Base-by-base conservation (phyloP, 2,888 invertebrate species). In the Tortricodes alternella region DNA sequence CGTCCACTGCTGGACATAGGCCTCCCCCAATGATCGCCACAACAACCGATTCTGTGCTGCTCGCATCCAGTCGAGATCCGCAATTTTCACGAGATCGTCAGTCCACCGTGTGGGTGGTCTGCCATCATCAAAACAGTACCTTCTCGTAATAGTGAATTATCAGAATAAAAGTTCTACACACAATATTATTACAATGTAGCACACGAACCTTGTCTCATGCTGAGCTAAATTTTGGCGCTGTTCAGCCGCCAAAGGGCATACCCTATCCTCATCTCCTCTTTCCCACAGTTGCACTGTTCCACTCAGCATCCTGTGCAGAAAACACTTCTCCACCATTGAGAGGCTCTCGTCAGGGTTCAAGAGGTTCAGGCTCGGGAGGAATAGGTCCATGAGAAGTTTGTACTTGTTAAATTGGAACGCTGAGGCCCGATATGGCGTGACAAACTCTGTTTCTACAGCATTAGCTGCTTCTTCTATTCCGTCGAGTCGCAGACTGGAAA, bases 401-500 rank as follows among this genome's bases (percentile, higher is more conserved):
- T 91, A 93, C 70, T 92, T 92, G 68, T 91, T 84, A 68, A 92
- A 92, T 73, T 93, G 93, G 64, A 92, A 89, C 1, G 92, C 92
- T 3, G 91, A 90, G 2, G 93, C 92, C 64, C 92, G 74, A 72
- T 88, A 94, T 1, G 94, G 94, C 9, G 93, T 80, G 2, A 92
- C 73, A 59, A 84, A 84, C 52, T 90, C 90, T 0, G 89, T 85
- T 76, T 92, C 90, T 7, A 84, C 70, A 0, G 83, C 74, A 59
- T 82, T 82, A 9, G 83, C 77, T 0, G 92, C 84, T 64, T 87
- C 83, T 68, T 92, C 89, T 49, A 94, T 89, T 9, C 94, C 94
- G 76, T 94, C 94, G 43, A 93, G 83, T 15, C 93, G 90, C 29
- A 93, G 77, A 64, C 93, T 93, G 78, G 62, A 85, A 76, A 63